A percentile compares a stretch with the other conserved stretches of the same genome.
Evolutionary conservation across 2,888 invertebrate genomes (phyloP).

Genomic region (Plebejus melissa): DNA sequence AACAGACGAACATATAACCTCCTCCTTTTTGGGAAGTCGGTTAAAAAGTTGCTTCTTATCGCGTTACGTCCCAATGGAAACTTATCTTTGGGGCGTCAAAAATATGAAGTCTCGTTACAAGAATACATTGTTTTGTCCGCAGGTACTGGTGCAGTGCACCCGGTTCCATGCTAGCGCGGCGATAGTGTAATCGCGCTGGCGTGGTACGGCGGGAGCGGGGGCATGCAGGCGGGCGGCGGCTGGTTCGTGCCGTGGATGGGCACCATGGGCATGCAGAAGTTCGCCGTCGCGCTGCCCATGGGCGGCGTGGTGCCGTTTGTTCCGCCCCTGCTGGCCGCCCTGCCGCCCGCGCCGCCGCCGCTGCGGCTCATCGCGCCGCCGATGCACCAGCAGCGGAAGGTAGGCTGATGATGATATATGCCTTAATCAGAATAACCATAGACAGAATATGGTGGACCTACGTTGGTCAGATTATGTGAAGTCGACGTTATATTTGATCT

Average conservation of each 20-base stretch:
- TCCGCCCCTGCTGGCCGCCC: slow-evolving; percentile 64
- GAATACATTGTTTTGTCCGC: slow-evolving; percentile 45
- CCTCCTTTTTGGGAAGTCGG: too few species aligned
- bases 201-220: slow-evolving; percentile 73
- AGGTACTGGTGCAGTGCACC: slow-evolving; percentile 62
- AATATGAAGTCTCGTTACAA: too few species aligned
- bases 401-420: slow-evolving; percentile 40
- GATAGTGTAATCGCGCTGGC: slow-evolving; percentile 67
- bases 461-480: too few species aligned
- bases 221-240: slow-evolving; percentile 72
- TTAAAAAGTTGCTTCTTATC: too few species aligned
- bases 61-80: too few species aligned
- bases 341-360: slow-evolving; percentile 64
- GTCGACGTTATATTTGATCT: too few species aligned
- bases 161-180: slow-evolving; percentile 37
- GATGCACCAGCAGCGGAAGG: slow-evolving; percentile 66
- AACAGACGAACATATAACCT: too few species aligned
- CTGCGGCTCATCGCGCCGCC: slow-evolving; percentile 67
- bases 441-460: too few species aligned
- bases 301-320: slow-evolving; percentile 68
- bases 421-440: too few species aligned
- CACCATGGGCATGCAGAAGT: slow-evolving; percentile 68
- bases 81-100: too few species aligned
- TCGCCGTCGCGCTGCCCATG: slow-evolving; percentile 73
- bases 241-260: slow-evolving; percentile 66